Evolutionary conservation across 2,113 vertebrate genomes (phyloP).

Genomic region (Hystrix cristata): DNA sequence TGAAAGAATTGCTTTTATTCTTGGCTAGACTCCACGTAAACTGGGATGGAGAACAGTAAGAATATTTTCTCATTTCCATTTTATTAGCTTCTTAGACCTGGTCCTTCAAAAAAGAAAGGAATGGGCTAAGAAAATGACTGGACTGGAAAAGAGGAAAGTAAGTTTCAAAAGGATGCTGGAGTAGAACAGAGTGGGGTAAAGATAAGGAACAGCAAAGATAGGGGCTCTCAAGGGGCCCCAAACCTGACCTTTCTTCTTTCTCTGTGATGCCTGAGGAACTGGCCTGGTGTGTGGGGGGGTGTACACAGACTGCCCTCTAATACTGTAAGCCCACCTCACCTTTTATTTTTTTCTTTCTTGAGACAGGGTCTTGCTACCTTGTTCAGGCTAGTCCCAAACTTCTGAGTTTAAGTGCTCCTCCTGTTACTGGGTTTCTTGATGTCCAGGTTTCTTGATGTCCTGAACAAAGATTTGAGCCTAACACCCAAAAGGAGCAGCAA

Average conservation of each 20-base stretch:
- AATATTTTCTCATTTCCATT: slow-evolving; percentile 51
- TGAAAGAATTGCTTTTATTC: slow-evolving; percentile 41
- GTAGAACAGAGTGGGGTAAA: background rate
- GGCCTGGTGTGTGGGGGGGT: background rate
- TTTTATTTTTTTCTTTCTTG: background rate
- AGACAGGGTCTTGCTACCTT: background rate
- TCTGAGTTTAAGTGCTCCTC: background rate
- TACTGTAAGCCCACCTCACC: background rate
- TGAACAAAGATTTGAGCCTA: background rate
- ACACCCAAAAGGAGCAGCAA: background rate
- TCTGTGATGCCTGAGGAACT: background rate
- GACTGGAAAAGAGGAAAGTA: background rate
- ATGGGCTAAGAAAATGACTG: background rate
- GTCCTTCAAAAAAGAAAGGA: slow-evolving; percentile 31
- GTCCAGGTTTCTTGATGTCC: background rate
- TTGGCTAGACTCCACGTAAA: slow-evolving; percentile 20
- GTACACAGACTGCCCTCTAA: background rate
- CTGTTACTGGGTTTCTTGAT: background rate
- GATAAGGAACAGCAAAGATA: background rate
- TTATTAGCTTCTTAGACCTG: background rate
- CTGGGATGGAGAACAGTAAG: background rate
- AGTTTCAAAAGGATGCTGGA: background rate
- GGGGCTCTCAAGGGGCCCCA: background rate
- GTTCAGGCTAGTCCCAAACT: background rate
- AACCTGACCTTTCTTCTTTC: background rate